These are phyloP conservation scores for Lordiphosa andalusiaca DNA, from an alignment of 2,888 invertebrate genomes.

Conservation along the genomic window DNA sequence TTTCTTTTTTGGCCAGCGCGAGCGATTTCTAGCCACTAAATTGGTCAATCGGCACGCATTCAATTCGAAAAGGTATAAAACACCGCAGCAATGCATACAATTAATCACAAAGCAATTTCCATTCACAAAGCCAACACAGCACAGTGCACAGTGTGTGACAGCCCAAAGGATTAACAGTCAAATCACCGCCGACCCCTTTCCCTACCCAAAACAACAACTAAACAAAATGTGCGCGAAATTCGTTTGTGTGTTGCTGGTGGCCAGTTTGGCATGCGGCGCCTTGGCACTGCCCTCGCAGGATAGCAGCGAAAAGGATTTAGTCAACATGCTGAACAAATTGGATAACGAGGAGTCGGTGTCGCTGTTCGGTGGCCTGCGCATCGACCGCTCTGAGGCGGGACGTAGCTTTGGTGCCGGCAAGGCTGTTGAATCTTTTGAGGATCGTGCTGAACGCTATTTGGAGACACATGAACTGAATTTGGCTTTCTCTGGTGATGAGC, in stretches of 20 bases:
- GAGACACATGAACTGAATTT: constrained; percentile 81
- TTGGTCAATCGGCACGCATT: constrained; percentile 58
- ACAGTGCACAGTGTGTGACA: constrained; percentile 47
- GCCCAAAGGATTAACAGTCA: constrained; percentile 51
- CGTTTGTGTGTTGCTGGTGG: constrained; percentile 77
- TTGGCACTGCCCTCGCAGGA: constrained; percentile 78
- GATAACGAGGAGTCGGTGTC: constrained; percentile 80
- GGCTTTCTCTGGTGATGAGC: constrained; percentile 78
- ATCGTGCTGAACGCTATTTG: constrained; percentile 81
- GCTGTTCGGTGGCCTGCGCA: constrained; percentile 80
- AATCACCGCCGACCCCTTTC: constrained; percentile 11
- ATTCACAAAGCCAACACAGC: constrained; percentile 72
- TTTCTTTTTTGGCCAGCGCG: constrained; percentile 39
- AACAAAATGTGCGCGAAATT: constrained; percentile 78
- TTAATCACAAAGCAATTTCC: constrained; percentile 79
- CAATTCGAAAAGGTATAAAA: constrained; percentile 75
- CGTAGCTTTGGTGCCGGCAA: constrained; percentile 74
- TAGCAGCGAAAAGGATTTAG: constrained; percentile 80
- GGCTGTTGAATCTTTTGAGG: constrained; percentile 79
- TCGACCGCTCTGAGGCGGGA: constrained; percentile 79
- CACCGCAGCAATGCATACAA: constrained; percentile 73
- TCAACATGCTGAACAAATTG: constrained; percentile 80
- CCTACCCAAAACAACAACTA: constrained; percentile 13
- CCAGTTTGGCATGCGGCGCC: constrained; percentile 74
- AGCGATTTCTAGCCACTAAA: constrained; percentile 69